phyloP scores from a whole-genome alignment of 2,797 vertebrate species.

The Rhinella marina region DNA sequence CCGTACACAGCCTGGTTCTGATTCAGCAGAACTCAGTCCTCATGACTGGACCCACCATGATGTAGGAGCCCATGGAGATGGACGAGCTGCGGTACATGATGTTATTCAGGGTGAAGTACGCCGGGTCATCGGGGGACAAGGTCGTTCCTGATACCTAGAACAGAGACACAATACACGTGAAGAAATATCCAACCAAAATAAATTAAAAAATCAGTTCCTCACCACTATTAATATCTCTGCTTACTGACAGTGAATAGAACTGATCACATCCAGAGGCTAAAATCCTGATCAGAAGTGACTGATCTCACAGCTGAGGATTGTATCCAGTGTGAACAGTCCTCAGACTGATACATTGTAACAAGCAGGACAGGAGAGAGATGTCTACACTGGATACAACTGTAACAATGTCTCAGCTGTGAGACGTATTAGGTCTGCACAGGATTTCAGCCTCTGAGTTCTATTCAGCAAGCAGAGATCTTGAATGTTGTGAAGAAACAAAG shows the following conservation, averaged over 20 bases:
- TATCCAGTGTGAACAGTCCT: not conserved
- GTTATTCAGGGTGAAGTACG: slow-evolving; percentile 52
- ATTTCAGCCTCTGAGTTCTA: not conserved
- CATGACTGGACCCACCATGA: slow-evolving; percentile 32
- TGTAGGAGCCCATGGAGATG: slow-evolving; percentile 57
- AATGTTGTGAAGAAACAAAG: not conserved
- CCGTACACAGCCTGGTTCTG: not conserved
- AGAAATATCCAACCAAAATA: too few relatives aligned
- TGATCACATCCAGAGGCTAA: too few relatives aligned
- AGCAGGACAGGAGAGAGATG: not conserved
- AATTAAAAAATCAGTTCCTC: not conserved
- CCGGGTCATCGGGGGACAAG: slow-evolving; percentile 51
- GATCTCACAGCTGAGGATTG: too few relatives aligned
- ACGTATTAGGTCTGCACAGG: too few relatives aligned
- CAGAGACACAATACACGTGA: not conserved
- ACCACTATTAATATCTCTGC: not conserved
- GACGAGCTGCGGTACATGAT: slow-evolving; percentile 57
- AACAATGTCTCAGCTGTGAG: not conserved
- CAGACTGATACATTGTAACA: not conserved
- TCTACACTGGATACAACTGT: not conserved
- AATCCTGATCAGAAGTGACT: too few relatives aligned
- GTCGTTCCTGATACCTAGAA: slow-evolving; percentile 36
- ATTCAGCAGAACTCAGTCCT: not conserved
- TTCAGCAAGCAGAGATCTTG: not conserved
- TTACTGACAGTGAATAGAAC: not conserved